phyloP scores from a whole-genome alignment of 2,888 invertebrate genomes.

The Lysandra coridon region DNA sequence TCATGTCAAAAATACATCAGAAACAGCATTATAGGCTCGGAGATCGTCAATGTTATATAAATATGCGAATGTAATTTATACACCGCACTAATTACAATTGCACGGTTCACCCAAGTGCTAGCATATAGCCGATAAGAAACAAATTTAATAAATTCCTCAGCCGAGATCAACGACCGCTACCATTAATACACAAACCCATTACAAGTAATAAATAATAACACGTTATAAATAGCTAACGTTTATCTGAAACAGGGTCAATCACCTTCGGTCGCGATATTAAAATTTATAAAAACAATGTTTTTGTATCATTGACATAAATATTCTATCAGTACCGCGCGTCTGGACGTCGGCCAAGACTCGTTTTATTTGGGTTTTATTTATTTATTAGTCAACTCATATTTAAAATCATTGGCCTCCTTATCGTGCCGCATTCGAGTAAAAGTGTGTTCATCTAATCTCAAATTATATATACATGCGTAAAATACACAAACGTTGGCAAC shows the following conservation, averaged over 20 bases:
- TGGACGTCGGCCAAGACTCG: background rate
- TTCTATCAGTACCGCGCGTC: background rate
- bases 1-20: background rate
- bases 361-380: conserved; percentile 19
- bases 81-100: background rate
- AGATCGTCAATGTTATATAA: background rate
- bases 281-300: conserved; percentile 10
- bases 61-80: background rate
- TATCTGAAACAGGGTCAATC: conserved; percentile 11
- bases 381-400: background rate
- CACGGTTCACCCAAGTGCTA: background rate
- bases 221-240: conserved; percentile 16
- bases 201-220: conserved; percentile 22
- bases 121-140: background rate
- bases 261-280: conserved; percentile 15
- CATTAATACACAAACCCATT: conserved; percentile 20
- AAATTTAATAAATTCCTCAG: background rate
- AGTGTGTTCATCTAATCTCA: background rate
- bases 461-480: background rate
- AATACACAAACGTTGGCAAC: background rate
- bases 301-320: conserved; percentile 19
- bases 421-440: background rate
- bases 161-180: conserved; percentile 9
- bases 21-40: background rate
- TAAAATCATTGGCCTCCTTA: conserved; percentile 8